These are phyloP conservation scores for Mesocentrotus franciscanus DNA, from an alignment of 53 echinoderm and acorn worm species.

Conservation along the genomic window DNA sequence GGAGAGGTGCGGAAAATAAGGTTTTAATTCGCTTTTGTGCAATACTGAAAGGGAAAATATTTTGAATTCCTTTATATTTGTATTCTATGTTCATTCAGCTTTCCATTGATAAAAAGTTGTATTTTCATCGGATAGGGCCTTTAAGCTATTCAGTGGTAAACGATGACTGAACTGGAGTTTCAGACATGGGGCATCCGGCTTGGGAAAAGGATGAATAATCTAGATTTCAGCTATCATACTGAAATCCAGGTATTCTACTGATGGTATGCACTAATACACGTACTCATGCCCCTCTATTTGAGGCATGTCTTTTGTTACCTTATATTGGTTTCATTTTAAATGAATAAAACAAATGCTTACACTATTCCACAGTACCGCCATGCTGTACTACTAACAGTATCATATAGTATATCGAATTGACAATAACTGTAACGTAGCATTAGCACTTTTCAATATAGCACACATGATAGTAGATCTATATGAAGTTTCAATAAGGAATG, in stretches of 20 bases:
- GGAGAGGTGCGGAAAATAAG: too few relatives aligned
- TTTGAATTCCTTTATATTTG: too few relatives aligned
- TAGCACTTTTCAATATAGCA: background rate
- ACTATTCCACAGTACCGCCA: background rate
- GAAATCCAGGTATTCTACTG: background rate
- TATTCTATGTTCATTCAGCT: too few relatives aligned
- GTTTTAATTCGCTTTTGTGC: too few relatives aligned
- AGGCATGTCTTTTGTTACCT: background rate
- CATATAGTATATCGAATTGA: background rate
- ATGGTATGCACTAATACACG: background rate
- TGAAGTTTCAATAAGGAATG: too few relatives aligned
- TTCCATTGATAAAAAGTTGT: too few relatives aligned
- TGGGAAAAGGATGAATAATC: background rate
- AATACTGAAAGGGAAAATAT: too few relatives aligned
- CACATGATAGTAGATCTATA: background rate
- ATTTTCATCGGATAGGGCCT: too few relatives aligned
- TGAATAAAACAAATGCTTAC: background rate
- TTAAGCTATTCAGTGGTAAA: too few relatives aligned
- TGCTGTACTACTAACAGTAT: background rate
- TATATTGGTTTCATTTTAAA: background rate
- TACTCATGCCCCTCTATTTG: background rate
- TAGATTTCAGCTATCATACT: background rate
- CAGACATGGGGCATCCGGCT: too few relatives aligned
- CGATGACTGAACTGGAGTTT: too few relatives aligned
- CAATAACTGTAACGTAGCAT: background rate